phyloP scores from a whole-genome alignment of 1,140 invertebrate genomes.

The Trissolcus basalis region DNA sequence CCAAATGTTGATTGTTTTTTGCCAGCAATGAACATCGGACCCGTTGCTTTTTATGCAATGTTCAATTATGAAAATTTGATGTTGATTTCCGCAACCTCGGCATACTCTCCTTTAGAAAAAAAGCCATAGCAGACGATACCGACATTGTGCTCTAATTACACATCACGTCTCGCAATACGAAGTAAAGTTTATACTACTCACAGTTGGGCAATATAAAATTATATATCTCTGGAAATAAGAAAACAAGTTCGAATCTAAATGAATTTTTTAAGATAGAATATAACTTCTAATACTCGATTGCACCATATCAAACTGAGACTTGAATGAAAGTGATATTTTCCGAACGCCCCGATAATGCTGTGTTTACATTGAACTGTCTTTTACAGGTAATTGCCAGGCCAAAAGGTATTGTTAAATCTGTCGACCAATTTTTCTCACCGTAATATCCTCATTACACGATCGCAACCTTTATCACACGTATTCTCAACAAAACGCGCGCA shows the following conservation, averaged over 20 bases:
- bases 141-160: background rate
- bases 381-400: conserved; percentile 4
- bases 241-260: no score
- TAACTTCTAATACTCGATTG: conserved; percentile 12
- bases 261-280: no score
- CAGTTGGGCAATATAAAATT: conserved; percentile 8
- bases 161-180: background rate
- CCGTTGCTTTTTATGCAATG: no score
- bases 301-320: no score
- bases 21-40: background rate
- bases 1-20: conserved; percentile 20
- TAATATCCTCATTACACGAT: conserved; percentile 36
- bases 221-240: background rate
- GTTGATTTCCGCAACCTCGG: no score
- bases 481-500: conserved; percentile 11
- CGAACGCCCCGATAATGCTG: background rate
- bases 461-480: conserved; percentile 35
- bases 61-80: no score
- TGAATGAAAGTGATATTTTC: conserved; percentile 15
- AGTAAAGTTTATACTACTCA: no score
- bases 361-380: conserved; percentile 26
- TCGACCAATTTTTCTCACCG: conserved; percentile 12
- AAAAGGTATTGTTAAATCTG: conserved; percentile 25
- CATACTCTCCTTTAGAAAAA: no score
- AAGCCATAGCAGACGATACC: no score